Evolutionary conservation across 2,888 invertebrate genomes (phyloP).

Genomic region (Lamellibrachia columna): DNA sequence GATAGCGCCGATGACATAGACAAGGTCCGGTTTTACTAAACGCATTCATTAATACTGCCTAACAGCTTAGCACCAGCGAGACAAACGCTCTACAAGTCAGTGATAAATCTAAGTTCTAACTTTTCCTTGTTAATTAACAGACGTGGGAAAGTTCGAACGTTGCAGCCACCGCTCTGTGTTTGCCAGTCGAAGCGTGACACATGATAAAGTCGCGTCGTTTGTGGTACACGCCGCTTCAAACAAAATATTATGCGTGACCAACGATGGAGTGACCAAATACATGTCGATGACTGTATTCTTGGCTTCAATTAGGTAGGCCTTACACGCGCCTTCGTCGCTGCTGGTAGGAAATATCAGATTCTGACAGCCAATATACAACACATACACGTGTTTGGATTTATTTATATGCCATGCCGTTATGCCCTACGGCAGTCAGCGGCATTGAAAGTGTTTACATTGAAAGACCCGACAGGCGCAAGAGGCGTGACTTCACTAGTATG

Average conservation of each 20-base stretch:
- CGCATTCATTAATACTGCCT: not conserved
- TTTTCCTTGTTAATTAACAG: not conserved
- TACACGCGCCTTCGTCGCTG: not conserved
- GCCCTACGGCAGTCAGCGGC: too few species aligned
- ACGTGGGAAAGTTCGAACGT: not conserved
- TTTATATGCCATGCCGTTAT: too few species aligned
- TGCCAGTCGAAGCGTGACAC: slow-evolving; percentile 3
- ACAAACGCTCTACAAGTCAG: not conserved
- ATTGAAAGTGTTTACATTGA: too few species aligned
- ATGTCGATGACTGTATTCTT: not conserved
- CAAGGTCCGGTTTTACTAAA: not conserved
- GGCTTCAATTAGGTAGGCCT: not conserved
- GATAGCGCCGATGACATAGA: not conserved
- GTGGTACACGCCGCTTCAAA: not conserved
- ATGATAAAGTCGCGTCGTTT: not conserved
- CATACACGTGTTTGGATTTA: too few species aligned
- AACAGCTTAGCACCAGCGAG: not conserved
- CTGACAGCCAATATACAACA: too few species aligned
- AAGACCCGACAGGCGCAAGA: too few species aligned
- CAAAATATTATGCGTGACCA: not conserved
- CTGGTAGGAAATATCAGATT: not conserved
- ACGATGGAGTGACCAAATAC: not conserved
- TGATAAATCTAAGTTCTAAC: not conserved
- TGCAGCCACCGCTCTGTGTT: not conserved
- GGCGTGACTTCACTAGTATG: too few species aligned